Percentiles rank a stretch among this genome's conserved stretches.
Conservation (phyloP, 2,888 invertebrate species). For the Cyrtodaria siliqua region DNA sequence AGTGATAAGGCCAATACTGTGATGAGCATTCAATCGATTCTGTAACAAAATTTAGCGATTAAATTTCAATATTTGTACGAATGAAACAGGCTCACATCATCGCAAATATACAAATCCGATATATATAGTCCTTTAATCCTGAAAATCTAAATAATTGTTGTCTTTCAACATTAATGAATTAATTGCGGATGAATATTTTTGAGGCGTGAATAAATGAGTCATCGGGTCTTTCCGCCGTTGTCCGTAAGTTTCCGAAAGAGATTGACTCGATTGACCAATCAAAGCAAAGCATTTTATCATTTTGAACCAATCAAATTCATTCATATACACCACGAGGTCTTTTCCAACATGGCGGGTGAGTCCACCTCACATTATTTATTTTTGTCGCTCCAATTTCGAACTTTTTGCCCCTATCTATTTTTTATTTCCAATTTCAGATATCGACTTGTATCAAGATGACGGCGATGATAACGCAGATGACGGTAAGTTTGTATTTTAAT, state of each 20-base stretch:
- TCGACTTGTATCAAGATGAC: conserved; percentile 82
- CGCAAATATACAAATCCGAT: too few species aligned
- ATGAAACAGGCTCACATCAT: too few species aligned
- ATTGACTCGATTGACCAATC: conserved; percentile 78
- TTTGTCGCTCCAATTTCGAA: conserved; percentile 79
- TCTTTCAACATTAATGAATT: conserved; percentile 18
- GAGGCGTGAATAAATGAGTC: conserved; percentile 66
- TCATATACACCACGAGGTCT: conserved; percentile 80
- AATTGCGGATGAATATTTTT: conserved; percentile 27
- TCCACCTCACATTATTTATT: conserved; percentile 81
- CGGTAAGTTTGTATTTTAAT: conserved; percentile 75
- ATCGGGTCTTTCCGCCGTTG: conserved; percentile 73
- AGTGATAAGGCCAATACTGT: conserved; percentile 18
- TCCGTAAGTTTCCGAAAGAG: conserved; percentile 73
- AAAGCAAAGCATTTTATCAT: conserved; percentile 60
- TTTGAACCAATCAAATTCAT: conserved; percentile 74
- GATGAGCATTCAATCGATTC: neutral
- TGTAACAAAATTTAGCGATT: too few species aligned
- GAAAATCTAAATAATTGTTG: too few species aligned
- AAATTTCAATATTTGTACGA: too few species aligned
- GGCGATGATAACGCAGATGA: conserved; percentile 80
- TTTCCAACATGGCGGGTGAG: conserved; percentile 85
- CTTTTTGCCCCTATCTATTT: conserved; percentile 68
- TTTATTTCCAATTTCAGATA: conserved; percentile 81
- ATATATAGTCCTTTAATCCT: too few species aligned